These are phyloP conservation scores for Ladona fulva DNA, from an alignment of 1,140 invertebrate species.

Conservation along the genomic window DNA sequence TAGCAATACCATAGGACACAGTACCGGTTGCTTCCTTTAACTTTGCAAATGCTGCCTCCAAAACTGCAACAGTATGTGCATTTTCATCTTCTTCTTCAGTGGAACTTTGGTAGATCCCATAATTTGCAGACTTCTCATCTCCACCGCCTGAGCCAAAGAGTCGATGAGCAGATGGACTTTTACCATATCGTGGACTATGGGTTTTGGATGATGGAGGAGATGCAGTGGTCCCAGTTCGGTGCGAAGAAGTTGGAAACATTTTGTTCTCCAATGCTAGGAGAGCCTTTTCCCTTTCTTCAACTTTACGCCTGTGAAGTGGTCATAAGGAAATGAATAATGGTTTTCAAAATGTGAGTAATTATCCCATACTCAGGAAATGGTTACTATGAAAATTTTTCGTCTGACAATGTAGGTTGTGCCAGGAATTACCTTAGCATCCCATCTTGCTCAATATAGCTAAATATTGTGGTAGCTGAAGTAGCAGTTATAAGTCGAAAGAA, in stretches of 20 bases:
- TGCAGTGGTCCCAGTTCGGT: not conserved
- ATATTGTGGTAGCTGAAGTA: too few species aligned
- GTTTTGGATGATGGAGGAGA: not conserved
- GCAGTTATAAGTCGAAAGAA: too few species aligned
- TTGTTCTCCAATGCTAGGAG: not conserved
- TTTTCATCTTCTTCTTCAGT: slow-evolving; percentile 26
- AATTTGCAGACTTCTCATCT: not conserved
- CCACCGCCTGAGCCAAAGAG: not conserved
- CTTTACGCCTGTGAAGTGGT: not conserved
- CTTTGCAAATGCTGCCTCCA: slow-evolving; percentile 59
- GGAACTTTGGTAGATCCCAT: not conserved
- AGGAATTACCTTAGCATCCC: too few species aligned
- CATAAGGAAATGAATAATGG: not conserved
- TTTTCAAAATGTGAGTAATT: not conserved
- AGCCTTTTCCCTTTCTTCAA: not conserved
- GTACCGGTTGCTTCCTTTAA: slow-evolving; percentile 61
- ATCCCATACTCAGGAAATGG: too few species aligned
- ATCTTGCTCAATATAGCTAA: too few species aligned
- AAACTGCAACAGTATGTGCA: slow-evolving; percentile 36
- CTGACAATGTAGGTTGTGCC: too few species aligned
- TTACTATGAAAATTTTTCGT: too few species aligned
- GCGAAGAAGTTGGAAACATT: not conserved
- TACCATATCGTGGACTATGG: not conserved
- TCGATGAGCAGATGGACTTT: not conserved
- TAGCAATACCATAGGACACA: too few species aligned